phyloP scores from a whole-genome alignment of 2,113 vertebrate species.

The Apteryx mantelli region DNA sequence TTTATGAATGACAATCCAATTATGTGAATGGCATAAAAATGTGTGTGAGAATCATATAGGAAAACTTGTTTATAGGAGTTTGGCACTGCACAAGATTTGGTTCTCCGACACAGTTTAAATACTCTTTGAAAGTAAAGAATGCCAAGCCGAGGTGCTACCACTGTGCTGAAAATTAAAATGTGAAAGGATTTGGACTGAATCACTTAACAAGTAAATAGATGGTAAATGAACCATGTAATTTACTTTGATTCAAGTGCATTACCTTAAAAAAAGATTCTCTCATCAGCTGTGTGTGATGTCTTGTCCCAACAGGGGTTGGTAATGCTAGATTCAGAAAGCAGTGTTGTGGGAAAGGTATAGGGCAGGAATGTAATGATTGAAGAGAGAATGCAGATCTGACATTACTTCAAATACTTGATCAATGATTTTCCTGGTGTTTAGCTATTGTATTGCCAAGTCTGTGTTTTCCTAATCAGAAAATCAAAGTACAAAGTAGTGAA shows the following conservation, averaged over 20 bases:
- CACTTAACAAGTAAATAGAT: constrained; percentile 40
- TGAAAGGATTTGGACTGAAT: constrained; percentile 3
- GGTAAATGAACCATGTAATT: constrained; percentile 47
- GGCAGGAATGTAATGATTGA: neutral
- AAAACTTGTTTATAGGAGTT: neutral
- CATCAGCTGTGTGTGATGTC: neutral
- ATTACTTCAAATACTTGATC: neutral
- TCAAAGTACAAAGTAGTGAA: constrained; percentile 6
- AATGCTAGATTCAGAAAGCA: neutral
- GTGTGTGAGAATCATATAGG: neutral
- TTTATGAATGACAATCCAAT: accelerated
- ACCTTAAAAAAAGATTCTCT: neutral
- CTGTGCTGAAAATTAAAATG: neutral
- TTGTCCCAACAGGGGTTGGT: neutral
- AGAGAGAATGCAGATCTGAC: neutral
- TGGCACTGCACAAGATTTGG: neutral
- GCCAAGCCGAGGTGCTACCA: neutral
- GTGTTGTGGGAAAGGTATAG: neutral
- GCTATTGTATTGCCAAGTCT: neutral
- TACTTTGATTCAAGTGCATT: neutral
- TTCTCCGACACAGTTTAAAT: neutral
- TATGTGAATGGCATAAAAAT: neutral
- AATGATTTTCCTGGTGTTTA: constrained; percentile 9
- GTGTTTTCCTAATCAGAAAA: constrained; percentile 38
- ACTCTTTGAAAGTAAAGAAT: neutral